Evolutionary conservation across 2,113 vertebrate species (phyloP).

Genomic region (Parotia lawesii): DNA sequence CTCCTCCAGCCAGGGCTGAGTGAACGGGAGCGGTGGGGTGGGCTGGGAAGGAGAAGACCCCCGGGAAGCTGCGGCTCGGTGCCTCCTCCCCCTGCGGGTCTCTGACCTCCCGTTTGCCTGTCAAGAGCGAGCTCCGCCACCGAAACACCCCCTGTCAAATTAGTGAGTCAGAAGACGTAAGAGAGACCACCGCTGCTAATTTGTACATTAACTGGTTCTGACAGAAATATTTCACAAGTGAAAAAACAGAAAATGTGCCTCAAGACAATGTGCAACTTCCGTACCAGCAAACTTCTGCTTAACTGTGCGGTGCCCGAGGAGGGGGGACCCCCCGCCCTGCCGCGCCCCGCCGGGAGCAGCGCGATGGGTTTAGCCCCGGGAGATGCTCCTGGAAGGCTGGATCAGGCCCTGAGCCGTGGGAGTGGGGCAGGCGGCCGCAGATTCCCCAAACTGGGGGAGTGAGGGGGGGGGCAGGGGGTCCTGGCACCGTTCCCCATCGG

Average conservation of each 20-base stretch:
- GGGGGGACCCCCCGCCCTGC: not conserved
- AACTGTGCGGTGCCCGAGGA: constrained; percentile 31
- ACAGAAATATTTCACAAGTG: constrained; percentile 85
- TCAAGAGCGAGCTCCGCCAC: constrained; percentile 72
- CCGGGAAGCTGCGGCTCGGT: not conserved
- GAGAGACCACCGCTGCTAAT: constrained; percentile 86
- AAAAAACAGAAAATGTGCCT: constrained; percentile 69
- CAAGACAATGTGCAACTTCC: constrained; percentile 61
- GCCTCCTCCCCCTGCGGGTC: constrained; percentile 64
- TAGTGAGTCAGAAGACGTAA: constrained; percentile 81
- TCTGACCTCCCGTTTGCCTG: constrained; percentile 81
- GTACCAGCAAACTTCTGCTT: constrained; percentile 66
- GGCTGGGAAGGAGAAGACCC: not conserved
- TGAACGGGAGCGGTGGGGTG: accelerated
- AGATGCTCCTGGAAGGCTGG: not conserved
- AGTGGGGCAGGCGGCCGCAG: accelerated
- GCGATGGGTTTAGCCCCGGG: not conserved
- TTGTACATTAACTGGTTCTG: constrained; percentile 93
- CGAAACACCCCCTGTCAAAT: constrained; percentile 85
- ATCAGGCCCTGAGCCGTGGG: not conserved
- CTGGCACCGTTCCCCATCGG: accelerated
- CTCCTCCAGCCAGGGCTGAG: not conserved
- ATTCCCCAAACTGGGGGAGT: accelerated
- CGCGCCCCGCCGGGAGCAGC: not conserved
- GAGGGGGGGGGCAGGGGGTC: accelerated